Evolutionary conservation across 2,888 invertebrate genomes (phyloP).

Genomic region (Fragum sueziense): DNA sequence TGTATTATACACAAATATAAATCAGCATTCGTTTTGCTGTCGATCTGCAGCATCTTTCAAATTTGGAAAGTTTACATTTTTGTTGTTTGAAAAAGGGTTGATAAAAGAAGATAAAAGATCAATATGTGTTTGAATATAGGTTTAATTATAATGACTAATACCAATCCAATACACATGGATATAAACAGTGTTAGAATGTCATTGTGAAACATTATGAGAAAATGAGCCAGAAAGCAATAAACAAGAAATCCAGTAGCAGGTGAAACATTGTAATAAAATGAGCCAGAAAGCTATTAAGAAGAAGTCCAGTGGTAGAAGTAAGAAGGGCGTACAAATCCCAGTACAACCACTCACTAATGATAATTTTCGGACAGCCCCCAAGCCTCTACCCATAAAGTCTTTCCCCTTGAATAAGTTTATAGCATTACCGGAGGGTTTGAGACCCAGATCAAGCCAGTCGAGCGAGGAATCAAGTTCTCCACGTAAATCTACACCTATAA

Average conservation of each 20-base stretch:
- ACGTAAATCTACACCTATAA: slow-evolving; percentile 60
- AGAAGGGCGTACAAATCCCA: slow-evolving; percentile 44
- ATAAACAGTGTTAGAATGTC: too few species aligned
- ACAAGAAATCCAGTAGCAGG: slow-evolving; percentile 55
- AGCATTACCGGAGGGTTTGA: slow-evolving; percentile 66
- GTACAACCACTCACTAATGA: slow-evolving; percentile 25
- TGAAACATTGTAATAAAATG: too few species aligned
- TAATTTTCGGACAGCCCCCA: slow-evolving; percentile 23
- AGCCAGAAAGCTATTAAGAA: slow-evolving; percentile 66
- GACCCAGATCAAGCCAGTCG: slow-evolving; percentile 55
- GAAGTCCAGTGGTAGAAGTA: slow-evolving; percentile 42
- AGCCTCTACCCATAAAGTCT: slow-evolving; percentile 48
- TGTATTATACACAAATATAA: too few species aligned
- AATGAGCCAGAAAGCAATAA: slow-evolving; percentile 67
- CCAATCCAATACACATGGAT: too few species aligned
- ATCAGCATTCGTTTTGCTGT: too few species aligned
- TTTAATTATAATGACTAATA: too few species aligned
- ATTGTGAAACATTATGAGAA: too few species aligned
- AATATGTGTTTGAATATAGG: too few species aligned
- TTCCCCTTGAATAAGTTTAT: slow-evolving; percentile 70
- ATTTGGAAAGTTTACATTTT: too few species aligned
- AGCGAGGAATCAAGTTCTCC: slow-evolving; percentile 47
- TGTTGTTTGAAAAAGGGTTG: too few species aligned
- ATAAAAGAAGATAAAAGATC: too few species aligned
- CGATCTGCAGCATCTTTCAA: too few species aligned